These are phyloP conservation scores for Platichthys stellatus DNA, from an alignment of 2,113 vertebrate genomes.

Conservation along the genomic window DNA sequence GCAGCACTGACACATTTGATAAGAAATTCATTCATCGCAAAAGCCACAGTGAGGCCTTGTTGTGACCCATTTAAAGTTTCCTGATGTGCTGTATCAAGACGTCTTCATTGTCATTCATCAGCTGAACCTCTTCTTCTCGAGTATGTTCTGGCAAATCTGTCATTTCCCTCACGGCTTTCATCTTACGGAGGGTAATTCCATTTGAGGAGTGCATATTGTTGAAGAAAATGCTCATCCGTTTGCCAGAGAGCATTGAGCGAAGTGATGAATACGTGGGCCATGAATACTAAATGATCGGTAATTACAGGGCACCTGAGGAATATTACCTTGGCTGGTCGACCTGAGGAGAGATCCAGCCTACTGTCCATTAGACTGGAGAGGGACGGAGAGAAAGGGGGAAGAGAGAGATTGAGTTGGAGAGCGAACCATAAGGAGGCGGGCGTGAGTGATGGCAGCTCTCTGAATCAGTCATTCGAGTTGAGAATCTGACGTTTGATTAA, in stretches of 20 bases:
- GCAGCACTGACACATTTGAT: conserved; percentile 9
- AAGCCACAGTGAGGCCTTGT: not conserved
- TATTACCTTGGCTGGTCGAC: conserved; percentile 70
- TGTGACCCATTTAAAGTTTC: conserved; percentile 53
- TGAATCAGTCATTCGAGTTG: conserved; percentile 68
- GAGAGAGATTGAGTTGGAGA: conserved; percentile 41
- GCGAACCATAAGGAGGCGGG: conserved; percentile 39
- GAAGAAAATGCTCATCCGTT: conserved; percentile 47
- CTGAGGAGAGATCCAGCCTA: conserved; percentile 51
- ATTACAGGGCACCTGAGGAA: conserved; percentile 80
- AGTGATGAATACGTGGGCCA: conserved; percentile 72
- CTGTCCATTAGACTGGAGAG: conserved; percentile 59
- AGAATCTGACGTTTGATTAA: conserved; percentile 75
- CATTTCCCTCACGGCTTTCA: conserved; percentile 29
- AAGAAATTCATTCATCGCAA: conserved; percentile 18
- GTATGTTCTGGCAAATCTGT: conserved; percentile 36
- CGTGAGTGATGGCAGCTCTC: conserved; percentile 70
- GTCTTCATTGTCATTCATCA: conserved; percentile 58
- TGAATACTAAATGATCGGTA: conserved; percentile 80
- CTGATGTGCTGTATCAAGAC: conserved; percentile 13
- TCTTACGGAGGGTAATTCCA: conserved; percentile 36
- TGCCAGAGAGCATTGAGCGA: conserved; percentile 51
- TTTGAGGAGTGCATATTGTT: conserved; percentile 47
- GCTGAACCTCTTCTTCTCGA: conserved; percentile 7
- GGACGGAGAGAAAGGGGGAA: not conserved